Evolutionary conservation across 1,140 invertebrate genomes (phyloP).

Genomic region (Halictus rubicundus): DNA sequence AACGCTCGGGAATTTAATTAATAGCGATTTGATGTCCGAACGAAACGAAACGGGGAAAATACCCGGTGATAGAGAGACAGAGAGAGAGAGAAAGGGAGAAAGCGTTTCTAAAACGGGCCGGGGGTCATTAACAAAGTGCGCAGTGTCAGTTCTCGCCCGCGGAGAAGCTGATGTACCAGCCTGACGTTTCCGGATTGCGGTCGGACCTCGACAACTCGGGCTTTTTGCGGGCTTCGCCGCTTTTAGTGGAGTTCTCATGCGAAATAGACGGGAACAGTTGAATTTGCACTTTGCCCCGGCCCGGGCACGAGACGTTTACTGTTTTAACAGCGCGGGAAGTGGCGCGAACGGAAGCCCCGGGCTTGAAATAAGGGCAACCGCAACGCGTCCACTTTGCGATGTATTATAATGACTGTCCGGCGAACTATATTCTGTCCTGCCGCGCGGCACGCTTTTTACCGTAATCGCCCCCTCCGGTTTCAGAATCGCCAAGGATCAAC

Average conservation of each 20-base stretch:
- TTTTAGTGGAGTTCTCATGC: slow-evolving; percentile 56
- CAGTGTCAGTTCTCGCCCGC: slow-evolving; percentile 19
- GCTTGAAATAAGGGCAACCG: slow-evolving; percentile 23
- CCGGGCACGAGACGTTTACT: slow-evolving; percentile 36
- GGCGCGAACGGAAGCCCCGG: slow-evolving; percentile 9
- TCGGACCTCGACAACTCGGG: slow-evolving; percentile 44
- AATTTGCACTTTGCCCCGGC: slow-evolving; percentile 54
- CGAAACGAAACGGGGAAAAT: no score
- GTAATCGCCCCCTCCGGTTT: background rate
- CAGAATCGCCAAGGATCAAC: background rate
- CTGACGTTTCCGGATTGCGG: slow-evolving; percentile 49
- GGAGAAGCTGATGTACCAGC: slow-evolving; percentile 32
- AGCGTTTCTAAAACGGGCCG: background rate
- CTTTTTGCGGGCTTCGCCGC: slow-evolving; percentile 52
- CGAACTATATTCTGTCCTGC: background rate
- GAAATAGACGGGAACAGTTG: slow-evolving; percentile 51
- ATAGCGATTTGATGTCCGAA: background rate
- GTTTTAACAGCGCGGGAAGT: slow-evolving; percentile 25
- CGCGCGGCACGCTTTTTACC: background rate
- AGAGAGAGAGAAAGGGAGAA: no score
- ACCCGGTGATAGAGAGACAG: no score
- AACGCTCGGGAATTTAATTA: no score
- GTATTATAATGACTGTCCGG: slow-evolving; percentile 16
- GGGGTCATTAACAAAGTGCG: slow-evolving; percentile 17
- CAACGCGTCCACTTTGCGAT: slow-evolving; percentile 23